These are phyloP conservation scores for Oplegnathus fasciatus DNA, from an alignment of 2,113 vertebrate species.

Conservation along the genomic window DNA sequence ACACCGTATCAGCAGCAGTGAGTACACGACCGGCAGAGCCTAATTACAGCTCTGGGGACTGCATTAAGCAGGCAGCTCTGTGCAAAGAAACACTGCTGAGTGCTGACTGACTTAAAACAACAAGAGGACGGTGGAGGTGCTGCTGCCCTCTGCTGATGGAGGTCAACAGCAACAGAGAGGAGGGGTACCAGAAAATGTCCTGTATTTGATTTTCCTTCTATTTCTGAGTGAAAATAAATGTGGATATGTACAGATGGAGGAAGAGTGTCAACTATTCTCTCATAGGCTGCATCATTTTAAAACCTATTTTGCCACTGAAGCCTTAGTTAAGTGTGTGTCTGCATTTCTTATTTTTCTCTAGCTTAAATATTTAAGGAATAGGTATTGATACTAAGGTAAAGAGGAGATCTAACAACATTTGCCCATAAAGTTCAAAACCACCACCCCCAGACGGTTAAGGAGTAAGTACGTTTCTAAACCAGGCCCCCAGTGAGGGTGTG, in stretches of 20 bases:
- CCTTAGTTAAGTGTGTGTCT: neutral
- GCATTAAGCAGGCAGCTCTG: constrained; percentile 1
- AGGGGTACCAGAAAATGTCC: neutral
- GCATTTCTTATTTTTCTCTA: neutral
- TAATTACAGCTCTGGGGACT: constrained; percentile 51
- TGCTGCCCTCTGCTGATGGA: constrained; percentile 69
- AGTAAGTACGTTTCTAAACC: neutral
- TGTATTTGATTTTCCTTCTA: too few species aligned
- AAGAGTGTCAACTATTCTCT: neutral
- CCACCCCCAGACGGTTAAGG: neutral
- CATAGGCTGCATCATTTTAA: neutral
- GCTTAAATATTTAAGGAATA: neutral
- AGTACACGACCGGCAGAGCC: neutral
- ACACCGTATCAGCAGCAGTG: constrained; percentile 36
- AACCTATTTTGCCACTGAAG: neutral
- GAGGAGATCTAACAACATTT: neutral
- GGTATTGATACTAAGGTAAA: neutral
- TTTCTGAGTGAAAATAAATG: neutral
- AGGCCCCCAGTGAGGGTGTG: neutral
- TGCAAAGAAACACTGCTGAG: constrained; percentile 15
- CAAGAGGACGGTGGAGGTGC: neutral
- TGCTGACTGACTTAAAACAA: constrained; percentile 15
- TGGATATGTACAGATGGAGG: neutral
- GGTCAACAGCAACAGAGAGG: neutral
- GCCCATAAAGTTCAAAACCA: neutral